Evolutionary conservation across 2,888 invertebrate species (phyloP), one percentile per base, ranked within the genome.

Genomic region (Ichneumoninae sp.): DNA sequence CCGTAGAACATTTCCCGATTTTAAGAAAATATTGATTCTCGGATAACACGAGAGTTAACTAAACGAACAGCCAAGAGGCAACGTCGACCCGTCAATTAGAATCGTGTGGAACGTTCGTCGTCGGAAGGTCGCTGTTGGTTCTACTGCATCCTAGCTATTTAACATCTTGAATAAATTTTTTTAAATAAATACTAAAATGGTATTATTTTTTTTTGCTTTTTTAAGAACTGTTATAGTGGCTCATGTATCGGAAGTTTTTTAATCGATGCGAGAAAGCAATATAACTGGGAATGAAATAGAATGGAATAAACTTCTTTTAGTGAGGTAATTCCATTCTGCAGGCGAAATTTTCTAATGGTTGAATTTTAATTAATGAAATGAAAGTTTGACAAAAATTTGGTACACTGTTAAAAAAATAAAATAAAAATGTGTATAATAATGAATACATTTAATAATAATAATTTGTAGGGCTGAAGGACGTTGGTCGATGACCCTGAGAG

Each of bases 21-120:
- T 79, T 72, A 69, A 70, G 83, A 86, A 86, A 87, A 87, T 86
- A 87, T 87, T 86, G 86, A 87, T 86, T 78, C 86, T 86, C 62
- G 84, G 84, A 86, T 85, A 84, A 87, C 85, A 84, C 82, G 52
- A 72, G 57, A 57, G 44, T 82, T 54, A 52, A 65, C 66, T 36
- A 33, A 70, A 71, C 30, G 74, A 76, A 26, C 16, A 40, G 44
- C 7, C 13, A 16, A 26, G n/a, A 44, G 54, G 7, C 30, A 44
- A 33, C 54, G 5, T 30, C 30, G 26, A 44, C 6, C 3, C 30
- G 16, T 62, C 33, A 16, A 62, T 30, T 62, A 7, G 30, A 16
- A 30, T 33, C 30, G 2, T 33, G n/a, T 7, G 1, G 30, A 62
- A 33, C n/a, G 30, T n/a, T 33, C 13, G 13, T 26, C 6, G 26